Conservation (phyloP, 1,140 invertebrate genomes). For the Drosophila takahashii region DNA sequence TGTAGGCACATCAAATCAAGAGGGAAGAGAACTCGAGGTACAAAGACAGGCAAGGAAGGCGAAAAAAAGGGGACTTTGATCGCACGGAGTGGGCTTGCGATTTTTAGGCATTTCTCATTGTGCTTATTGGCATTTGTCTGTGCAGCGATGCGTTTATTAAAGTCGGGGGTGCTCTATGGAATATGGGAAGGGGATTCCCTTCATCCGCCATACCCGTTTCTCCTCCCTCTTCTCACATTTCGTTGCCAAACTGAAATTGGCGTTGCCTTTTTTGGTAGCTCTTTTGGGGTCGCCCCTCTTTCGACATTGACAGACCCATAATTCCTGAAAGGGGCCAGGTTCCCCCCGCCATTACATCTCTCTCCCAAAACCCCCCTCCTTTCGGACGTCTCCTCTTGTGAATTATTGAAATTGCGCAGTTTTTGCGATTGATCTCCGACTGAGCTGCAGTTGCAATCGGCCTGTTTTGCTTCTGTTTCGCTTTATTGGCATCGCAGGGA, state of each 20-base stretch:
- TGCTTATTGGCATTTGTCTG: conserved; percentile 59
- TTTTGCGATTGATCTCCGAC: conserved; percentile 60
- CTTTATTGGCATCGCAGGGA: conserved; percentile 21
- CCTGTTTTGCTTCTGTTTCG: conserved; percentile 36
- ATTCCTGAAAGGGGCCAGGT: conserved; percentile 45
- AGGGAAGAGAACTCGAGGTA: not conserved
- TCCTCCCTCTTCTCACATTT: conserved; percentile 5
- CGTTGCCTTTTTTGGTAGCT: conserved; percentile 67
- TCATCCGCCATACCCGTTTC: conserved; percentile 2
- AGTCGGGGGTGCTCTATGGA: conserved; percentile 64
- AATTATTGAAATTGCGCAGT: conserved; percentile 81
- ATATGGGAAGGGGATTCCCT: conserved; percentile 7
- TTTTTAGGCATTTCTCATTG: conserved; percentile 79
- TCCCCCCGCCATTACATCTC: conserved; percentile 14
- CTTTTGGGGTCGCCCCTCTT: conserved; percentile 57
- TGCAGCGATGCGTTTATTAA: conserved; percentile 81
- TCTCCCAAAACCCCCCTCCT: not conserved
- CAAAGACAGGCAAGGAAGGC: not conserved
- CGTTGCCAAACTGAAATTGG: conserved; percentile 60
- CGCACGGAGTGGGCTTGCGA: conserved; percentile 53
- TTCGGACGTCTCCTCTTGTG: conserved; percentile 70
- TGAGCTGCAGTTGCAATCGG: conserved; percentile 18
- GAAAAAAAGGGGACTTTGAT: conserved; percentile 17
- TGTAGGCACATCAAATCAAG: not conserved
- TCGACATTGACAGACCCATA: conserved; percentile 57